These are phyloP conservation scores for Hylaea fasciaria DNA, from an alignment of 2,888 invertebrate genomes.

Conservation along the genomic window DNA sequence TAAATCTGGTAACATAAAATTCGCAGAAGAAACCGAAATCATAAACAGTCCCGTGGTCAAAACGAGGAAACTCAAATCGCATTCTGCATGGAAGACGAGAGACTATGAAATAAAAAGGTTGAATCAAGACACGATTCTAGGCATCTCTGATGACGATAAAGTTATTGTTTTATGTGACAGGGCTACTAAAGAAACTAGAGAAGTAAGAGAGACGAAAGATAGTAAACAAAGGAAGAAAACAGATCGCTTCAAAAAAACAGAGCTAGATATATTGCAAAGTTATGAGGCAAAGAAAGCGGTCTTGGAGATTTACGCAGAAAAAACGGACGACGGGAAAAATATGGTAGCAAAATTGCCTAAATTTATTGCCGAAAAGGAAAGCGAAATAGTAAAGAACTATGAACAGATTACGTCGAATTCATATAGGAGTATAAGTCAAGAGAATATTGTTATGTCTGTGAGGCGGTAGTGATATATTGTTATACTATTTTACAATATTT, in stretches of 20 bases:
- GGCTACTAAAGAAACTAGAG: slow-evolving; percentile 2
- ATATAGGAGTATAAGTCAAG: slow-evolving; percentile 45
- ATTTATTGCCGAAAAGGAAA: slow-evolving; percentile 60
- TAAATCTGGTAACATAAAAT: slow-evolving; percentile 19
- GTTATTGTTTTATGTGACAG: slow-evolving; percentile 42
- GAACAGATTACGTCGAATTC: slow-evolving; percentile 44
- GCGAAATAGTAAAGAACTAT: slow-evolving; percentile 47
- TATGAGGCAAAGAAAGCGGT: slow-evolving; percentile 74
- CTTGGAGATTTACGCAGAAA: slow-evolving; percentile 70
- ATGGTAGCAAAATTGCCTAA: slow-evolving; percentile 69
- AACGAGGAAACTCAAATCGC: slow-evolving; percentile 42
- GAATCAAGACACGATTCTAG: slow-evolving; percentile 46
- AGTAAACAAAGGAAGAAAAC: neutral
- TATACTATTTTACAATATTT: slow-evolving; percentile 22
- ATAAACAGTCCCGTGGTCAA: slow-evolving; percentile 14
- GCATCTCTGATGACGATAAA: slow-evolving; percentile 48
- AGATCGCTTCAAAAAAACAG: slow-evolving; percentile 27
- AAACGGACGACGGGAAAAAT: slow-evolving; percentile 52
- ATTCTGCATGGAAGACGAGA: slow-evolving; percentile 6
- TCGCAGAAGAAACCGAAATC: slow-evolving; percentile 21
- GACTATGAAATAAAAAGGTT: slow-evolving; percentile 22
- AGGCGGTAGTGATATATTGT: slow-evolving; percentile 39
- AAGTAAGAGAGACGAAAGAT: neutral
- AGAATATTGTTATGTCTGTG: slow-evolving; percentile 53
- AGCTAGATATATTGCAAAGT: slow-evolving; percentile 65